A percentile compares a stretch with the other conserved stretches of the same genome.
These are phyloP conservation scores for Carassius auratus DNA, from an alignment of 2,113 vertebrate species.

Conservation along the genomic window DNA sequence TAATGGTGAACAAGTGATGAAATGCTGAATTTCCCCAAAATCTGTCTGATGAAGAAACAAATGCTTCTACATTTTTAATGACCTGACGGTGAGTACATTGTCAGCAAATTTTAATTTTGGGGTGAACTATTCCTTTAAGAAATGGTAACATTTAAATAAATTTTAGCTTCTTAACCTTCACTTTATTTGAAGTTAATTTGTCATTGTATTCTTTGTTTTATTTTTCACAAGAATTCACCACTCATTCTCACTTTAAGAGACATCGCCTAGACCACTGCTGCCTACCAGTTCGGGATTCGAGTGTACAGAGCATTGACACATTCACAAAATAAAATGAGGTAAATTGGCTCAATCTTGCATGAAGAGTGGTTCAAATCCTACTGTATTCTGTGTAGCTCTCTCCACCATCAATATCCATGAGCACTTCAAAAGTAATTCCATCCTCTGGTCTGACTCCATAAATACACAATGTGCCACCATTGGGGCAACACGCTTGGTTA, in stretches of 20 bases:
- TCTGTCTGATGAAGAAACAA: too few relatives aligned
- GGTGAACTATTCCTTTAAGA: too few relatives aligned
- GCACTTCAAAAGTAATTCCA: constrained; percentile 23
- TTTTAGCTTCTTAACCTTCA: too few relatives aligned
- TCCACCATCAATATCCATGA: constrained; percentile 19
- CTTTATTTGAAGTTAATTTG: too few relatives aligned
- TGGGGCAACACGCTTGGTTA: constrained; percentile 22
- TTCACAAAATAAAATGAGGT: constrained; percentile 26
- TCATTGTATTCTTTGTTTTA: too few relatives aligned
- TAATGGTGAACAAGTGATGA: too few relatives aligned
- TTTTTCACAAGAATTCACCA: not conserved
- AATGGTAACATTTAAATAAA: too few relatives aligned
- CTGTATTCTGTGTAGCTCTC: not conserved
- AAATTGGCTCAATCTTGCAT: not conserved
- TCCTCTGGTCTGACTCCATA: constrained; percentile 28
- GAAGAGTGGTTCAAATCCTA: constrained; percentile 16
- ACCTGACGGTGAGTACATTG: too few relatives aligned
- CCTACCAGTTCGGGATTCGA: not conserved
- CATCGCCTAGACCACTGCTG: not conserved
- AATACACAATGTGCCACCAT: constrained; percentile 26
- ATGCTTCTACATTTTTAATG: too few relatives aligned
- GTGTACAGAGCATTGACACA: not conserved
- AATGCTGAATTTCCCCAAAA: too few relatives aligned
- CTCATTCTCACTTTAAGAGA: not conserved
- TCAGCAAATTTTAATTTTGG: too few relatives aligned